Percentiles rank a stretch among this genome's conserved stretches.
Conservation (phyloP, 2,113 vertebrate species). For the Gallinago media region DNA sequence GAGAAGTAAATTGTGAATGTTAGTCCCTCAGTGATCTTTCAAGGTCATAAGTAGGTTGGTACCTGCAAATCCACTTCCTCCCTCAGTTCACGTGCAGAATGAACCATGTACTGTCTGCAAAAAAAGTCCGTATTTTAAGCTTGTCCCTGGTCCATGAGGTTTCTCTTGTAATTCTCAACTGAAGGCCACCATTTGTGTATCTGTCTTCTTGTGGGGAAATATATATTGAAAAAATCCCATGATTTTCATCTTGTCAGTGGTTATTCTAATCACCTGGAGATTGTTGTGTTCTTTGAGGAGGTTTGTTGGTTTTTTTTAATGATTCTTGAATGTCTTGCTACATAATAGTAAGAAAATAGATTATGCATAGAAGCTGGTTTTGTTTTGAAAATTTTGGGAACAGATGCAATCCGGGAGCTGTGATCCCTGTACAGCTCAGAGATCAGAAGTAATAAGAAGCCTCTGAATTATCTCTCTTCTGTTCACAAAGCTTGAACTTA, state of each 20-base stretch:
- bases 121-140: not conserved
- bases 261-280: conserved; percentile 12
- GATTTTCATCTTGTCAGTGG: not conserved
- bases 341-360: not conserved
- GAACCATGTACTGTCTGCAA: not conserved
- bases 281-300: not conserved
- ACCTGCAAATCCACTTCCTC: not conserved
- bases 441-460: conserved; percentile 29
- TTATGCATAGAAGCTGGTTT: not conserved
- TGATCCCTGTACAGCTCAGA: not conserved
- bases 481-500: conserved; percentile 10
- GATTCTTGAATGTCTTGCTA: not conserved
- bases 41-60: not conserved
- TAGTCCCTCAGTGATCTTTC: not conserved
- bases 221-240: not conserved
- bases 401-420: not conserved
- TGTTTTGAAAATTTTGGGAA: conserved; percentile 4
- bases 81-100: not conserved
- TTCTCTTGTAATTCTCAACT: not conserved
- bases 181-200: not conserved
- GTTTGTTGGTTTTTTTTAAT: not conserved
- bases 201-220: not conserved
- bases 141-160: not conserved
- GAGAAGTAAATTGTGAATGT: not conserved
- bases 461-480: conserved; percentile 44